Conservation (phyloP, 2,888 invertebrate genomes). For the Netelia virgata region DNA sequence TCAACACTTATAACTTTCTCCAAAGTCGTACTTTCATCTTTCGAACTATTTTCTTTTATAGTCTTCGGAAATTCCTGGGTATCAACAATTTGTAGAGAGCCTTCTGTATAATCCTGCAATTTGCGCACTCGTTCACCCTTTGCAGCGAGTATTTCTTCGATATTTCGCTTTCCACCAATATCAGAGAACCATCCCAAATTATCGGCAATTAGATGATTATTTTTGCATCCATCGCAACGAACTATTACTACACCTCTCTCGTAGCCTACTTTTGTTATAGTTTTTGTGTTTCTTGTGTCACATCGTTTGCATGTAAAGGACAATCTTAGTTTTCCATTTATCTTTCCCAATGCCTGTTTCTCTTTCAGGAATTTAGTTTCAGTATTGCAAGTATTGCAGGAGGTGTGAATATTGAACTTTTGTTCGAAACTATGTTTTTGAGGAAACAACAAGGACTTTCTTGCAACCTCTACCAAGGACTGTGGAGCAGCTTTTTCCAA, state of each 20-base stretch:
- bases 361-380: background rate
- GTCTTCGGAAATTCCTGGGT: slow-evolving; percentile 77
- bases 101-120: slow-evolving; percentile 83
- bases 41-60: slow-evolving; percentile 9
- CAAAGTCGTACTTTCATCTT: background rate
- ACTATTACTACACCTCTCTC: slow-evolving; percentile 96
- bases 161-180: slow-evolving; percentile 91
- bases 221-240: slow-evolving; percentile 94
- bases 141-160: slow-evolving; percentile 95
- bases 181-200: slow-evolving; percentile 98
- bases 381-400: background rate
- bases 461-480: background rate
- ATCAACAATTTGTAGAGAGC: slow-evolving; percentile 86
- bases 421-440: background rate
- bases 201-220: slow-evolving; percentile 97
- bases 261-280: slow-evolving; percentile 94
- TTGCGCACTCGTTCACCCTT: slow-evolving; percentile 93
- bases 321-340: slow-evolving; percentile 89
- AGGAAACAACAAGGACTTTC: slow-evolving; percentile 11
- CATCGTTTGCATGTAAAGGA: slow-evolving; percentile 97
- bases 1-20: background rate
- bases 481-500: slow-evolving; percentile 7
- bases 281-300: slow-evolving; percentile 90
- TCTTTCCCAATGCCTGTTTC: slow-evolving; percentile 78
- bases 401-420: slow-evolving; percentile 31